Base-by-base conservation (phyloP, 2,113 vertebrate genomes). In the Anarhynchus alexandrinus region DNA sequence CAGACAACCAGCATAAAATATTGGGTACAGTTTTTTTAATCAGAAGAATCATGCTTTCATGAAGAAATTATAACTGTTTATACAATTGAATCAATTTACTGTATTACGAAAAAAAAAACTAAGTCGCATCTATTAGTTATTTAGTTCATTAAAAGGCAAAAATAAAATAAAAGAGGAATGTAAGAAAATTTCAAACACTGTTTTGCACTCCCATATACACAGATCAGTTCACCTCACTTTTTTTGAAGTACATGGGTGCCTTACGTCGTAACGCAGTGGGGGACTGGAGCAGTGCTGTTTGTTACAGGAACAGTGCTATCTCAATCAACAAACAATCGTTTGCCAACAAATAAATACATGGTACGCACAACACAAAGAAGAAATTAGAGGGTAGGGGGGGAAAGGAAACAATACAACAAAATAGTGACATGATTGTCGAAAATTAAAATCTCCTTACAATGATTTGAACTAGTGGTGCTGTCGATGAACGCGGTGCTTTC, bases 261-360 rank as follows among this genome's bases (percentile, higher is more conserved):
- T 95, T 97, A 93, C 87, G 97, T 98, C 18, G 18, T 96, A 97
- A 96, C 92, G 94, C 97, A 98, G 98, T 96, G 98, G 98, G 97
- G 97, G 98, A 98, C 98, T 97, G 98, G 98, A 99, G 99, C 99
- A 99, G 99, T 99, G 99, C 99, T 99, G 98, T 99, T 95, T 93
- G 97, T 97, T 95, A 97, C 4, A 94, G 98, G 98, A 99, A 99
- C 99, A 99, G 99, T 99, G 99, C 99, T 99, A 98, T 88, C 96
- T 98, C 95, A 98, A 99, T 99, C 99, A 99, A 99, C 99, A 99
- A 99, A 99, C 99, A 98, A 99, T 98, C 98, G 98, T 99, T 99
- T 99, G 98, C 98, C 98, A 99, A 99, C 98, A 99, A 99, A 99
- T 99, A 99, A 99, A 99, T 99, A 99, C 99, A 99, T 97, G 98